Conservation (phyloP, 2,888 invertebrate genomes). For the Folsomia candida region DNA sequence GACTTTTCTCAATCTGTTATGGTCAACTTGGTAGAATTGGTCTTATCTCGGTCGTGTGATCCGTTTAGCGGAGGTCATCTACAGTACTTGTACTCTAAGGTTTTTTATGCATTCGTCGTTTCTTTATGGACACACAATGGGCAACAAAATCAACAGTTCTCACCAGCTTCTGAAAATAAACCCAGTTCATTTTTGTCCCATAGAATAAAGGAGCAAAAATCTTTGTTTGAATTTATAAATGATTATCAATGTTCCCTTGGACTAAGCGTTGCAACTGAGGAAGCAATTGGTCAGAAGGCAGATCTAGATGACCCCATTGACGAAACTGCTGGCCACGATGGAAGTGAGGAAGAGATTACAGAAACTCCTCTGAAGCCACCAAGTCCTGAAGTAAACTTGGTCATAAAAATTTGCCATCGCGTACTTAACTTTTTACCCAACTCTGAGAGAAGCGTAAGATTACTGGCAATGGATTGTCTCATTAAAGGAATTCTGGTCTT, state of each 20-base stretch:
- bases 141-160: background rate
- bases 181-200: background rate
- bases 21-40: conserved; percentile 36
- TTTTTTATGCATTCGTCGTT: conserved; percentile 35
- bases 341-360: conserved; percentile 9
- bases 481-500: conserved; percentile 40
- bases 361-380: conserved; percentile 4
- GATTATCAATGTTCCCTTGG: conserved; percentile 29
- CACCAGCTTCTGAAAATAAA: no score
- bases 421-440: conserved; percentile 43
- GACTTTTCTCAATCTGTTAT: conserved; percentile 41
- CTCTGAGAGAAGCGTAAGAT: conserved; percentile 26
- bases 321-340: no score
- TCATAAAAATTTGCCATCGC: conserved; percentile 37
- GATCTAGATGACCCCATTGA: no score
- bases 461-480: conserved; percentile 41
- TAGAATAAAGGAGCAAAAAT: background rate
- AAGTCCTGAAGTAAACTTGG: conserved; percentile 26
- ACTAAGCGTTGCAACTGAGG: conserved; percentile 2
- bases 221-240: conserved; percentile 18
- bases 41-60: conserved; percentile 42
- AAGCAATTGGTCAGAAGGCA: background rate
- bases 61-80: conserved; percentile 32
- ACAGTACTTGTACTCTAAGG: conserved; percentile 30
- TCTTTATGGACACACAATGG: conserved; percentile 25